Evolutionary conservation across 2,888 invertebrate species (phyloP).

Genomic region (Drosophila antonietae): DNA sequence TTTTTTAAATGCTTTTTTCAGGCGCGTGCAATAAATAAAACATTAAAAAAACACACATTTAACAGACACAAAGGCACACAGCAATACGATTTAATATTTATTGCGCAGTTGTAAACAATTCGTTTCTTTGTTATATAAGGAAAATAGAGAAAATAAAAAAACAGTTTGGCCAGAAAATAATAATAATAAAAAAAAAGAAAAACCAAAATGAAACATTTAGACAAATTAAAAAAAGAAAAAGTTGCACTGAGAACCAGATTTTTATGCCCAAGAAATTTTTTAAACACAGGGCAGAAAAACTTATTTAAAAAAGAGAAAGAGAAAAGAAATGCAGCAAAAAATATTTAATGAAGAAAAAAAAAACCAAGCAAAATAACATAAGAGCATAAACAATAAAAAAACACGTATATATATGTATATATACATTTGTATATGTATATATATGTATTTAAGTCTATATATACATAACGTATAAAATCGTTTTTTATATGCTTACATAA

Average conservation of each 20-base stretch:
- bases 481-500: slow-evolving; percentile 55
- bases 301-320: not conserved
- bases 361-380: slow-evolving; percentile 12
- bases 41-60: not conserved
- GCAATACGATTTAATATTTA: slow-evolving; percentile 42
- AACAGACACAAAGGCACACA: slow-evolving; percentile 18
- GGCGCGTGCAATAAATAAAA: slow-evolving; percentile 40
- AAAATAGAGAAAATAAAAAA: slow-evolving; percentile 3
- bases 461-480: slow-evolving; percentile 51
- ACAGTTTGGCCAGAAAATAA: slow-evolving; percentile 9
- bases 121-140: slow-evolving; percentile 19
- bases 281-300: slow-evolving; percentile 15
- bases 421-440: slow-evolving; percentile 32
- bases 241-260: slow-evolving; percentile 26
- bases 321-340: slow-evolving; percentile 9
- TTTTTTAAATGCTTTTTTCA: slow-evolving; percentile 54
- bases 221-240: slow-evolving; percentile 15
- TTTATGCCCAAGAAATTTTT: not conserved
- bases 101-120: slow-evolving; percentile 46
- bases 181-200: not conserved
- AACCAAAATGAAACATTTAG: not conserved
- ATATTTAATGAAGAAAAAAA: not conserved
- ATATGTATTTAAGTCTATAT: slow-evolving; percentile 18
- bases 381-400: slow-evolving; percentile 36
- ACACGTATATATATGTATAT: slow-evolving; percentile 24